These are phyloP conservation scores for Lordiphosa stackelbergi DNA, from an alignment of 1,140 invertebrate species.

Conservation along the genomic window DNA sequence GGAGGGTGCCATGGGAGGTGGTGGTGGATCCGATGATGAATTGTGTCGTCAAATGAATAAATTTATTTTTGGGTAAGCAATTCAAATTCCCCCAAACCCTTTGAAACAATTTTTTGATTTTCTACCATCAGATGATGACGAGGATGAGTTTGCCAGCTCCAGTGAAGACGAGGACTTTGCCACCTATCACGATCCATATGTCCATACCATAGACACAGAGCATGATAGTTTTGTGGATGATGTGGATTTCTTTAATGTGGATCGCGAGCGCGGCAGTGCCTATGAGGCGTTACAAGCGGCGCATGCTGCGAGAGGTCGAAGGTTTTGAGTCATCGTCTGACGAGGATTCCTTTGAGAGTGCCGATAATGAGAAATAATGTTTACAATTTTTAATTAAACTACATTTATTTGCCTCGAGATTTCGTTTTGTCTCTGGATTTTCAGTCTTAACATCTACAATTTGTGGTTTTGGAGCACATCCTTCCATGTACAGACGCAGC, in stretches of 20 bases:
- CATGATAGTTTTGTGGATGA: slow-evolving; percentile 76
- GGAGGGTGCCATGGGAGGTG: slow-evolving; percentile 36
- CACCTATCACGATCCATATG: slow-evolving; percentile 68
- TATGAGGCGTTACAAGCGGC: slow-evolving; percentile 80
- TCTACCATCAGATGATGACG: slow-evolving; percentile 53
- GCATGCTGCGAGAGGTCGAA: slow-evolving; percentile 60
- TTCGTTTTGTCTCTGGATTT: slow-evolving; percentile 15
- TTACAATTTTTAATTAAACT: slow-evolving; percentile 2
- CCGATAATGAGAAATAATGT: slow-evolving; percentile 47
- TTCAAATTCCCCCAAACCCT: background rate
- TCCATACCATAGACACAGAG: slow-evolving; percentile 76
- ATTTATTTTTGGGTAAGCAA: slow-evolving; percentile 60
- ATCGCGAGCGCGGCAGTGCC: slow-evolving; percentile 77
- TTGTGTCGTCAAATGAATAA: slow-evolving; percentile 56
- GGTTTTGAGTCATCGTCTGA: slow-evolving; percentile 53
- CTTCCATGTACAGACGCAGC: slow-evolving; percentile 85
- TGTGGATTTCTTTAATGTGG: slow-evolving; percentile 78
- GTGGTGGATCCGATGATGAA: slow-evolving; percentile 69
- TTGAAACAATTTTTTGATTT: background rate
- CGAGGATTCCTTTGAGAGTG: slow-evolving; percentile 58
- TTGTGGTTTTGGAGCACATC: slow-evolving; percentile 85
- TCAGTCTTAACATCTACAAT: slow-evolving; percentile 28
- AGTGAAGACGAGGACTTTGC: slow-evolving; percentile 77
- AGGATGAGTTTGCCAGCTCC: slow-evolving; percentile 61
- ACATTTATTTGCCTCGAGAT: slow-evolving; percentile 15